These are phyloP conservation scores for Dynastes grantii DNA, from an alignment of 2,888 invertebrate species.

Conservation along the genomic window DNA sequence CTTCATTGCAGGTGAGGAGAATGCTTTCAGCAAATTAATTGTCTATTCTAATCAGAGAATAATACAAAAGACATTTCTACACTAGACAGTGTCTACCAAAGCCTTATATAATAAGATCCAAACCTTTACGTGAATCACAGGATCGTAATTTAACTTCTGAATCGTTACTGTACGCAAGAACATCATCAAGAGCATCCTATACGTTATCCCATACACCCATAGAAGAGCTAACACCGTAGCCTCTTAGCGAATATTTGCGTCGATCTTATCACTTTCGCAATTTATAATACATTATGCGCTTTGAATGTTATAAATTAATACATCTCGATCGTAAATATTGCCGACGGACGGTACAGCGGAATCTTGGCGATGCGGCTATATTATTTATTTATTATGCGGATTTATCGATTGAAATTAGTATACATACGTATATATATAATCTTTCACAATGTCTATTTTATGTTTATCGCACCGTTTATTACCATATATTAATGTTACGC, in stretches of 20 bases:
- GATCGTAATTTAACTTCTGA: background rate
- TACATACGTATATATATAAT: background rate
- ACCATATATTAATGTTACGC: background rate
- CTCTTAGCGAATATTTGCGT: slow-evolving; percentile 8
- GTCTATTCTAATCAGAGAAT: too few relatives aligned
- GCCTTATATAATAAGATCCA: too few relatives aligned
- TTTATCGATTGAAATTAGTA: slow-evolving; percentile 15
- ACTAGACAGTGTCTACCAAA: too few relatives aligned
- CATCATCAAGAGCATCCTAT: too few relatives aligned
- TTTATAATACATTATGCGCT: slow-evolving; percentile 24
- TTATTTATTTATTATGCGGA: slow-evolving; percentile 17
- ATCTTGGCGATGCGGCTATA: background rate
- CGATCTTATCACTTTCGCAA: slow-evolving; percentile 28
- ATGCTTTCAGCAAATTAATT: too few relatives aligned
- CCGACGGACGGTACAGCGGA: background rate
- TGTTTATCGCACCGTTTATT: background rate
- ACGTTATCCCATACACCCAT: too few relatives aligned
- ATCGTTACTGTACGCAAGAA: too few relatives aligned
- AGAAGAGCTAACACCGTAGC: too few relatives aligned
- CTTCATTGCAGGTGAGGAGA: too few relatives aligned
- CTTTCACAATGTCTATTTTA: slow-evolving; percentile 1
- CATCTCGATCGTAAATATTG: background rate
- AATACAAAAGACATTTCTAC: too few relatives aligned
- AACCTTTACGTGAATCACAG: too few relatives aligned
- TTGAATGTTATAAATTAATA: slow-evolving; percentile 6